Evolutionary conservation across 2,113 vertebrate genomes (phyloP).

Genomic region (Rhombomys opimus): DNA sequence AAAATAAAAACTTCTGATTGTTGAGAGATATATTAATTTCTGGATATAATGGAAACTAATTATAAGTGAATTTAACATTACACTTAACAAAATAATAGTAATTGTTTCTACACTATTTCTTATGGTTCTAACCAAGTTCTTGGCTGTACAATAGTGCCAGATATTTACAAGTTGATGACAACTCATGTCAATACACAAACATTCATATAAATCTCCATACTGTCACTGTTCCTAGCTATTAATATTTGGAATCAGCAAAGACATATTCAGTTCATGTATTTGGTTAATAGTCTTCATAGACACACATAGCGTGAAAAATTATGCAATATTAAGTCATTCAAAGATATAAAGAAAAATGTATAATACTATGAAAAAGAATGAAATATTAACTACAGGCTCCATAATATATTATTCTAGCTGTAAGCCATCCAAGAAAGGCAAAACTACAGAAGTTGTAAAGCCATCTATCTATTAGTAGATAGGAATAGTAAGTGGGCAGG

Average conservation of each 20-base stretch:
- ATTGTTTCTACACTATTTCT: not conserved
- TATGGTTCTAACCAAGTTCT: not conserved
- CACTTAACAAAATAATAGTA: not conserved
- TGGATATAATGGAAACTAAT: not conserved
- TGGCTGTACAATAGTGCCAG: not conserved
- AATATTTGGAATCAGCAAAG: not conserved
- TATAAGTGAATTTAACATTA: not conserved
- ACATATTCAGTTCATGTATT: not conserved
- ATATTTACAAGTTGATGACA: not conserved
- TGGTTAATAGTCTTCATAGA: not conserved
- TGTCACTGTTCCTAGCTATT: not conserved
- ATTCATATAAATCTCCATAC: not conserved
- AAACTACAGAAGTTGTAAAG: not conserved
- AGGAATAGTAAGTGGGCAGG: accelerated
- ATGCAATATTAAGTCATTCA: not conserved
- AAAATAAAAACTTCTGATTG: not conserved
- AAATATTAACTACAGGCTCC: not conserved
- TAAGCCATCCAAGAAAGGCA: not conserved
- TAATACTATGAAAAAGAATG: not conserved
- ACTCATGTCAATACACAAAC: not conserved
- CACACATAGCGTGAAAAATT: not conserved
- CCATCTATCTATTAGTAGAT: not conserved
- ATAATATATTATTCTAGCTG: not conserved
- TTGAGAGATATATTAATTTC: not conserved
- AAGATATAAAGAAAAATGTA: not conserved